Percentiles rank a stretch among this genome's conserved stretches.
Evolutionary conservation across 2,888 invertebrate genomes (phyloP).

Genomic region (Malthinus seriepunctatus): DNA sequence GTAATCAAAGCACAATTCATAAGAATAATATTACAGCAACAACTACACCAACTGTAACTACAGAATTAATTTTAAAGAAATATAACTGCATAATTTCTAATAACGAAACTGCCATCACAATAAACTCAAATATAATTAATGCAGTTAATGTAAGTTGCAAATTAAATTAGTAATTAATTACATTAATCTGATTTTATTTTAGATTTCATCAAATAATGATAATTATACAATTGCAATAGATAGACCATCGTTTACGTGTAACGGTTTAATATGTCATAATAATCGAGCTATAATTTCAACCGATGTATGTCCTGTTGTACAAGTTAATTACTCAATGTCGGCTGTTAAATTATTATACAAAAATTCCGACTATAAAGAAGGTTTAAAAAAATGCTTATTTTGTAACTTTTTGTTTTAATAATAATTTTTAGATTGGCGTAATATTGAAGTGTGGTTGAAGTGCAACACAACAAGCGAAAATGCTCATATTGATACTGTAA

Average conservation of each 20-base stretch:
- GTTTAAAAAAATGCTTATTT: background rate
- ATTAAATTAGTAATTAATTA: background rate
- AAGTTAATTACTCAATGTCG: conserved; percentile 1
- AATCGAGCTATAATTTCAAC: background rate
- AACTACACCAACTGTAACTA: background rate
- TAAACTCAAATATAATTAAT: conserved; percentile 2
- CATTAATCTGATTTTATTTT: background rate
- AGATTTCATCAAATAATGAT: conserved; percentile 2
- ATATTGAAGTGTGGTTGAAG: conserved; percentile 9
- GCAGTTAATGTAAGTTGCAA: conserved; percentile 1
- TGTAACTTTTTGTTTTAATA: background rate
- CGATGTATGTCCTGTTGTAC: conserved; percentile 1
- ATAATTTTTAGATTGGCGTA: background rate
- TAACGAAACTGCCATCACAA: background rate
- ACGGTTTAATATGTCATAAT: conserved; percentile 15
- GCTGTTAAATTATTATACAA: conserved; percentile 7
- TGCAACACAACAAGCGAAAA: conserved; percentile 2
- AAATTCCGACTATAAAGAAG: background rate
- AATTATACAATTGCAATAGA: conserved; percentile 6
- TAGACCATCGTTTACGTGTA: background rate
- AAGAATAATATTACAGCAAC: background rate
- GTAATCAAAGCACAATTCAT: too few species aligned
- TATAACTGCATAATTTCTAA: conserved; percentile 1
- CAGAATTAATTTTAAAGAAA: background rate
- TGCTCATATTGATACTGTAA: conserved; percentile 7